Evolutionary conservation across 1,140 invertebrate species (phyloP), one percentile per base, ranked within the genome.

Genomic region (Philopotamus ludificatus): DNA sequence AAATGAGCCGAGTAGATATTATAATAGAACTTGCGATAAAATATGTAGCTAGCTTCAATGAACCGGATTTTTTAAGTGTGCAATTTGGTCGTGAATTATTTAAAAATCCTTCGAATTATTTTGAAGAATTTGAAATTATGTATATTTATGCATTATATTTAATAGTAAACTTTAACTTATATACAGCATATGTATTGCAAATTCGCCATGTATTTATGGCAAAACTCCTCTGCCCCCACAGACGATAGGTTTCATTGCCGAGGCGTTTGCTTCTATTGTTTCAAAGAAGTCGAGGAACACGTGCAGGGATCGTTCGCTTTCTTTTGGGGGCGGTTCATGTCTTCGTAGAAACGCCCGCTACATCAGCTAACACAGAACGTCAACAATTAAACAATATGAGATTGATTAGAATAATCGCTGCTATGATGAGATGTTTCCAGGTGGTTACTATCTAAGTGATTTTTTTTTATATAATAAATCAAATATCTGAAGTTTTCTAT

Each of bases 231-330:
- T 34, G 28, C 28, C 28, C 28, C 28, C 28, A 34, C 28, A 12
- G 28, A 4, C 12, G 28, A 34, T 12, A 34, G 18, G 1, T 12
- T 20, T 51, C 49, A 51, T 51, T 22, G 18, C 3, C 25, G 20
- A 51, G 49, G 49, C 49, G 49, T 51, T 9, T 18, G n/a, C n/a
- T n/a, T n/a, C 49, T 25, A 51, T 51, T 51, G 49, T 51, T 22
- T 25, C 22, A 4, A 45, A 2, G 49, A 20, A 22, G n/a, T 22
- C 12, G 16, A 51, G n/a, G 18, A 3, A 18, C 20, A 51, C 49
- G 49, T 51, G 25, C 18, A 51, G 12, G 12, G 7, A 18, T 20
- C 18, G 21, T n/a, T 12, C 25, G 49, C 49, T 51, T 51, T 51
- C 49, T 51, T 51, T 18, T 18, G 9, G 21, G 49, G 49, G 12